Evolutionary conservation across 2,888 invertebrate genomes (phyloP).

Genomic region (Merodon equestris): DNA sequence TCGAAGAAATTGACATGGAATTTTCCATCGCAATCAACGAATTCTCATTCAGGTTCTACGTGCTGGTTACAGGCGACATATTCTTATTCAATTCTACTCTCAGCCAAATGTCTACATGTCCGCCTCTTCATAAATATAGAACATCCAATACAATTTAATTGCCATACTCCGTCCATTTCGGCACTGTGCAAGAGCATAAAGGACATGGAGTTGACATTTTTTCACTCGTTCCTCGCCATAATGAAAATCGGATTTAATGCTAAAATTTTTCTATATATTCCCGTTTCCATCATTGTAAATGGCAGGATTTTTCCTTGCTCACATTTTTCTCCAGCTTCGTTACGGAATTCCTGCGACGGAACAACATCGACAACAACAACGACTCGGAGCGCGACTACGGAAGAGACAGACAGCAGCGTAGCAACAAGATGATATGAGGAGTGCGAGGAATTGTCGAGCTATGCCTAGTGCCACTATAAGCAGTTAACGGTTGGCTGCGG

Average conservation of each 20-base stretch:
- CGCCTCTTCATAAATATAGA: constrained; percentile 61
- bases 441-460: not conserved
- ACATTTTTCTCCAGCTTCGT: constrained; percentile 39
- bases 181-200: not conserved
- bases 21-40: too few relatives aligned
- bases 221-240: constrained; percentile 25
- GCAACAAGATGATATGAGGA: constrained; percentile 12
- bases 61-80: too few relatives aligned
- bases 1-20: too few relatives aligned
- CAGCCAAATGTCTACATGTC: constrained; percentile 55
- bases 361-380: constrained; percentile 37
- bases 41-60: too few relatives aligned
- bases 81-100: too few relatives aligned
- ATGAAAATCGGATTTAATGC: constrained; percentile 67
- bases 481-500: constrained; percentile 40
- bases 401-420: too few relatives aligned
- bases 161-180: constrained; percentile 25
- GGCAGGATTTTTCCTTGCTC: constrained; percentile 54
- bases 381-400: not conserved
- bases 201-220: constrained; percentile 12
- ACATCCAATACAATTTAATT: constrained; percentile 66
- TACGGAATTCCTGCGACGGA: constrained; percentile 47
- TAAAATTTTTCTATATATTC: constrained; percentile 50
- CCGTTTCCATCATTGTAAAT: constrained; percentile 63
- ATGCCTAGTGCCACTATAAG: constrained; percentile 19